Evolutionary conservation across 2,113 vertebrate genomes (phyloP).

Genomic region (Fulica atra): DNA sequence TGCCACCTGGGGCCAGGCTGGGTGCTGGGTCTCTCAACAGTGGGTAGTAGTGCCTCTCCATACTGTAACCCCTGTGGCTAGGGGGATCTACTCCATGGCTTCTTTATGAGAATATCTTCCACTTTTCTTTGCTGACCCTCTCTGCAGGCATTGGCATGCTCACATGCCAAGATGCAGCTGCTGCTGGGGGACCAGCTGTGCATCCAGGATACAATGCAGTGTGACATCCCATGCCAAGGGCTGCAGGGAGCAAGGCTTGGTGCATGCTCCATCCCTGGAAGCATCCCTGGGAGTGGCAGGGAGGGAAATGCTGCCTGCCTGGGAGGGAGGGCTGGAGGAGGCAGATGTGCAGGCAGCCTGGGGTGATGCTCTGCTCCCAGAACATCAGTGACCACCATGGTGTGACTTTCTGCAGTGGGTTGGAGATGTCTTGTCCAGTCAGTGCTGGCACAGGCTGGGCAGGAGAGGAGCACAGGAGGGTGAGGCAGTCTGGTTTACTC

Average conservation of each 20-base stretch:
- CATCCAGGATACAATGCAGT: background rate
- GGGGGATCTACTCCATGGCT: background rate
- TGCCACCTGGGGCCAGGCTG: background rate
- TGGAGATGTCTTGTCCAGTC: background rate
- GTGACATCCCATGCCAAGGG: background rate
- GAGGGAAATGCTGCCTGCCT: background rate
- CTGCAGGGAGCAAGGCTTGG: background rate
- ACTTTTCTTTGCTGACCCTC: background rate
- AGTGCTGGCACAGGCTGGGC: background rate
- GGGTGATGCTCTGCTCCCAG: background rate
- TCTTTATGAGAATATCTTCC: background rate
- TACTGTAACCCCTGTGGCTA: background rate
- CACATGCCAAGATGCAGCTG: accelerated
- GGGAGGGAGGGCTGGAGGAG: background rate
- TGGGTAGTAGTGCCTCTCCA: background rate
- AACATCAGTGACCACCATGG: background rate
- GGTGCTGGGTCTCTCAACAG: accelerated
- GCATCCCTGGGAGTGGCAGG: background rate
- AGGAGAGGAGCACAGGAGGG: background rate
- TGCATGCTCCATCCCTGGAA: background rate
- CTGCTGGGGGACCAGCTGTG: background rate
- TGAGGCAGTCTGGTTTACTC: background rate
- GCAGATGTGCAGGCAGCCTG: background rate
- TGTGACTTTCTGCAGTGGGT: background rate
- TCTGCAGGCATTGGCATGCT: background rate